Percentiles rank a stretch among this genome's conserved stretches.
These are phyloP conservation scores for Myripristis murdjan DNA, from an alignment of 2,797 vertebrate species.

Conservation along the genomic window DNA sequence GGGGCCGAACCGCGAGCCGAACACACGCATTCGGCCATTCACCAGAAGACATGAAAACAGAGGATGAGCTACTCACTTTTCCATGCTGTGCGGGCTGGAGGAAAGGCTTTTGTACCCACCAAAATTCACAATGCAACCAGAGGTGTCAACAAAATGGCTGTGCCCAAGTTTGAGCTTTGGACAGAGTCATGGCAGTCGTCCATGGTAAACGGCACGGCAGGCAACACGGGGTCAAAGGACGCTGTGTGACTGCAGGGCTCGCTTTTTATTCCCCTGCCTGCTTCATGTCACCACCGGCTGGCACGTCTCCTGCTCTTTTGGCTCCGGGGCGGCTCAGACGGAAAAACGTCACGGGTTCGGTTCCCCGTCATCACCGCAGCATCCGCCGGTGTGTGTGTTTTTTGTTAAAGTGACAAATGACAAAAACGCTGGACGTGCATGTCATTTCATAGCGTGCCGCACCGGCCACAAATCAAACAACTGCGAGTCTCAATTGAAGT, in stretches of 20 bases:
- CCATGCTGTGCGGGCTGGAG: conserved; percentile 8
- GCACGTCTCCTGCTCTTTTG: too few species aligned
- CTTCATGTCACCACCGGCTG: neutral
- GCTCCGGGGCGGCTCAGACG: too few species aligned
- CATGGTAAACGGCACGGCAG: conserved; percentile 68
- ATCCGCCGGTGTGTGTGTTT: too few species aligned
- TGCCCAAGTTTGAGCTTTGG: conserved; percentile 76
- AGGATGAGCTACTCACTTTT: conserved; percentile 46
- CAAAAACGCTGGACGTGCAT: too few species aligned
- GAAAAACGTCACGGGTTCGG: too few species aligned
- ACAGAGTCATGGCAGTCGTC: conserved; percentile 72
- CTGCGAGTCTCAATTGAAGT: too few species aligned
- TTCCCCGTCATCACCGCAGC: too few species aligned
- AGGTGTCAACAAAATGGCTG: conserved; percentile 33
- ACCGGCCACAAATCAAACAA: too few species aligned
- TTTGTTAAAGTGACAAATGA: too few species aligned
- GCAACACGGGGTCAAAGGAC: conserved; percentile 66
- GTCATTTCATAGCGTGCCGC: too few species aligned
- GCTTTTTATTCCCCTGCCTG: conserved; percentile 18
- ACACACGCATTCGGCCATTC: neutral
- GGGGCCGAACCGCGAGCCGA: too few species aligned
- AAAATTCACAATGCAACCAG: conserved; percentile 1
- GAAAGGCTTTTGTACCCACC: conserved; percentile 15
- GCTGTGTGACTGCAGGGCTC: conserved; percentile 7
- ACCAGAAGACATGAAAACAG: neutral